phyloP scores from a whole-genome alignment of 2,797 vertebrate species.

The Propithecus perrieri region DNA sequence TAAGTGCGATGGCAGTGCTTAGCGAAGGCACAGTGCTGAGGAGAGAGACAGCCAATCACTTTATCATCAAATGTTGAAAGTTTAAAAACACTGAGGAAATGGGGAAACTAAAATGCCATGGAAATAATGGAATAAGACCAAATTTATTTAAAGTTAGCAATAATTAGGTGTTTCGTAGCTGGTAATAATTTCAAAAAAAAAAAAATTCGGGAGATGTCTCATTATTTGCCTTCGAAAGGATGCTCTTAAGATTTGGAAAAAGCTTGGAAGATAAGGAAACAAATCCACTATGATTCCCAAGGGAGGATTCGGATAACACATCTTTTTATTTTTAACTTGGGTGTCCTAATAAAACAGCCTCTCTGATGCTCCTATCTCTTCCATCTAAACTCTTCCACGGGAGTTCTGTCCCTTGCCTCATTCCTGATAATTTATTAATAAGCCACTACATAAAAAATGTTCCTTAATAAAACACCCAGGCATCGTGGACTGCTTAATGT shows the following conservation, averaged over 20 bases:
- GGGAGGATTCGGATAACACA: not conserved
- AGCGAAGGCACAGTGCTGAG: not conserved
- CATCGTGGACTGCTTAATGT: constrained; percentile 41
- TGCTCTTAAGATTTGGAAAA: constrained; percentile 45
- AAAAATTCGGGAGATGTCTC: constrained; percentile 1
- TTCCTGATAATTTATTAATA: constrained; percentile 72
- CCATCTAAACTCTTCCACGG: constrained; percentile 32
- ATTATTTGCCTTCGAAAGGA: constrained; percentile 54
- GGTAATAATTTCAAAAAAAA: constrained; percentile 56
- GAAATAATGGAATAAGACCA: constrained; percentile 38
- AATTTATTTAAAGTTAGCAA: constrained; percentile 27
- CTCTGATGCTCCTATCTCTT: constrained; percentile 25
- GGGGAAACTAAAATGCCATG: not conserved
- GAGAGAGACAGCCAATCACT: not conserved
- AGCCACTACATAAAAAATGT: constrained; percentile 59
- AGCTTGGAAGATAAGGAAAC: constrained; percentile 42
- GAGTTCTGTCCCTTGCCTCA: constrained; percentile 23
- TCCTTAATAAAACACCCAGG: constrained; percentile 62
- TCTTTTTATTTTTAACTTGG: constrained; percentile 45
- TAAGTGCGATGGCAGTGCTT: not conserved
- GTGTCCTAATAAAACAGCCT: constrained; percentile 50
- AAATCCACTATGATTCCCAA: not conserved
- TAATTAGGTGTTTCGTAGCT: constrained; percentile 11
- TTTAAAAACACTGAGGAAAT: constrained; percentile 42
- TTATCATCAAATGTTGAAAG: not conserved